Conservation (phyloP, 2,113 vertebrate genomes). For the Sterna hirundo region DNA sequence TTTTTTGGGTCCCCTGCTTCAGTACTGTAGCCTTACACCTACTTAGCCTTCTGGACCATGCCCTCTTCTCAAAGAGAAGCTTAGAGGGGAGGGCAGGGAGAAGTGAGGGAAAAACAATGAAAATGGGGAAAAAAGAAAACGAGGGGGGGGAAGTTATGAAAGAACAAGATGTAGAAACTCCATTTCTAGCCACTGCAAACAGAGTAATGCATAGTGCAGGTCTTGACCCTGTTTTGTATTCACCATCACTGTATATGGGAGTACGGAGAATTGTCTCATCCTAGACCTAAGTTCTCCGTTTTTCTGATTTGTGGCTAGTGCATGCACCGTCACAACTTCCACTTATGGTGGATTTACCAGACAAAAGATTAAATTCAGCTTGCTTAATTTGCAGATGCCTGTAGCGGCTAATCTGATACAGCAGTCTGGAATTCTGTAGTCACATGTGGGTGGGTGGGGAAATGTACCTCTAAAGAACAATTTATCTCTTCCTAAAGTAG, state of each 20-base stretch:
- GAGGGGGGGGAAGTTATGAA: background rate
- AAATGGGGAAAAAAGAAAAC: background rate
- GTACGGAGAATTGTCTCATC: background rate
- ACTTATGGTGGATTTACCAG: rapidly evolving
- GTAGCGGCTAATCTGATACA: background rate
- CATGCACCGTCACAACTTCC: background rate
- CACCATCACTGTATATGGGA: background rate
- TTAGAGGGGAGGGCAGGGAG: background rate
- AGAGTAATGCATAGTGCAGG: background rate
- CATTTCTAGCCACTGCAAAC: background rate
- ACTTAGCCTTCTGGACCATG: background rate
- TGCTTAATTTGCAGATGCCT: background rate
- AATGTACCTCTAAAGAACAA: background rate
- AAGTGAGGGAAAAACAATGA: background rate
- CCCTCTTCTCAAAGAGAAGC: background rate
- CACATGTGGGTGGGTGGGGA: background rate
- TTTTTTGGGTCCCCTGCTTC: background rate
- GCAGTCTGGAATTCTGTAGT: background rate
- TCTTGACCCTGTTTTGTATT: background rate
- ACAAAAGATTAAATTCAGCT: background rate
- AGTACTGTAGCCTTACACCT: background rate
- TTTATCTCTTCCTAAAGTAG: background rate
- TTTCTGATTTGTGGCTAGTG: background rate
- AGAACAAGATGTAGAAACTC: background rate
- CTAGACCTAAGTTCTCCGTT: background rate